phyloP scores from a whole-genome alignment of 2,888 invertebrate species.

The Gymnoscelis rufifasciata region DNA sequence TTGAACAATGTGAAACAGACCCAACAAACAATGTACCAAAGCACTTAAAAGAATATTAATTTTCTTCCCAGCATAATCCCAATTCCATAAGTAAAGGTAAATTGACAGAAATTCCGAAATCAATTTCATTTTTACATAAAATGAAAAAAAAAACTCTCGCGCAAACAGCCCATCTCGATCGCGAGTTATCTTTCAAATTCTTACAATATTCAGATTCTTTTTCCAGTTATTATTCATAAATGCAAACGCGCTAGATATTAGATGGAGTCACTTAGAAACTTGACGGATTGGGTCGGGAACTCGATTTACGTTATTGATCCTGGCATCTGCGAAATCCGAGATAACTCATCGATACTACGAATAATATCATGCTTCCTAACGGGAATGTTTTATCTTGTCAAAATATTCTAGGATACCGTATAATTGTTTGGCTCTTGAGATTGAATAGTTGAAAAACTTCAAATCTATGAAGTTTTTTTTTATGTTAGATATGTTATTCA shows the following conservation, averaged over 20 bases:
- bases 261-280: constrained; percentile 60
- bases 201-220: constrained; percentile 68
- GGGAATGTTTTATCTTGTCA: no score
- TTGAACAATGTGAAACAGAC: no score
- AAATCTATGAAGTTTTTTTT: no score
- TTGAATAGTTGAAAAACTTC: no score
- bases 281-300: constrained; percentile 57
- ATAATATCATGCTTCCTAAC: no score
- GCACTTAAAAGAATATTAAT: no score
- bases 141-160: constrained; percentile 28
- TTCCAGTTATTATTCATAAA: constrained; percentile 74
- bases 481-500: no score
- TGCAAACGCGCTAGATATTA: constrained; percentile 70
- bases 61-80: no score
- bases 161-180: constrained; percentile 43
- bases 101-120: constrained; percentile 3
- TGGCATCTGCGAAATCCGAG: background rate
- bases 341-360: no score
- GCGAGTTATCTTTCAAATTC: constrained; percentile 62
- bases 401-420: no score
- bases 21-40: no score
- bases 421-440: no score
- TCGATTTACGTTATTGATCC: constrained; percentile 28
- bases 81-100: background rate
- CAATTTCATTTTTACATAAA: constrained; percentile 20